Evolutionary conservation across 2,113 vertebrate genomes (phyloP).

Genomic region (Cinclus mexicanus): DNA sequence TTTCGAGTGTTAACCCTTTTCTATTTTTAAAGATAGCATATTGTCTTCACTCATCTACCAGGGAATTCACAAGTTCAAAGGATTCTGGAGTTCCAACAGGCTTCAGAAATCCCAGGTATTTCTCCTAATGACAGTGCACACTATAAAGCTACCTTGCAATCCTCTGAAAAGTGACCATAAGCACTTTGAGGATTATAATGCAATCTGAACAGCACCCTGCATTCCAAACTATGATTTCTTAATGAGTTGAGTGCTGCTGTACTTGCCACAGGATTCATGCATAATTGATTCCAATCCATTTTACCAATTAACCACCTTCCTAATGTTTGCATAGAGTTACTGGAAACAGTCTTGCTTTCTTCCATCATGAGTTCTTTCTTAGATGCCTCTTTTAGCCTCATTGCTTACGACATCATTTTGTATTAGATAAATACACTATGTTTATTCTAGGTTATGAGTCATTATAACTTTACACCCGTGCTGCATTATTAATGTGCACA

Average conservation of each 20-base stretch:
- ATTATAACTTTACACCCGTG: neutral
- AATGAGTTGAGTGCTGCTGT: neutral
- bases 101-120: neutral
- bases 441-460: neutral
- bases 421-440: neutral
- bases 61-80: neutral
- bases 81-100: neutral
- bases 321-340: neutral
- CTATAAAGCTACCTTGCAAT: neutral
- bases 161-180: neutral
- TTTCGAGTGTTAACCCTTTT: neutral
- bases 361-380: neutral
- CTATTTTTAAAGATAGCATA: neutral
- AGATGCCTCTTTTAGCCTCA: neutral
- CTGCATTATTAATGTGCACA: neutral
- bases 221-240: neutral
- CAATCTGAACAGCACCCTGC: neutral
- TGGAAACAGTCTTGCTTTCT: neutral
- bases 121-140: neutral
- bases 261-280: slow-evolving; percentile 10
- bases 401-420: neutral
- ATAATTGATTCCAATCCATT: slow-evolving; percentile 36
- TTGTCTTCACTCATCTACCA: neutral
- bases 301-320: slow-evolving; percentile 18
- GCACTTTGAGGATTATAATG: neutral